Base-by-base conservation (phyloP, 2,113 vertebrate species). In the Semnornis frantzii region DNA sequence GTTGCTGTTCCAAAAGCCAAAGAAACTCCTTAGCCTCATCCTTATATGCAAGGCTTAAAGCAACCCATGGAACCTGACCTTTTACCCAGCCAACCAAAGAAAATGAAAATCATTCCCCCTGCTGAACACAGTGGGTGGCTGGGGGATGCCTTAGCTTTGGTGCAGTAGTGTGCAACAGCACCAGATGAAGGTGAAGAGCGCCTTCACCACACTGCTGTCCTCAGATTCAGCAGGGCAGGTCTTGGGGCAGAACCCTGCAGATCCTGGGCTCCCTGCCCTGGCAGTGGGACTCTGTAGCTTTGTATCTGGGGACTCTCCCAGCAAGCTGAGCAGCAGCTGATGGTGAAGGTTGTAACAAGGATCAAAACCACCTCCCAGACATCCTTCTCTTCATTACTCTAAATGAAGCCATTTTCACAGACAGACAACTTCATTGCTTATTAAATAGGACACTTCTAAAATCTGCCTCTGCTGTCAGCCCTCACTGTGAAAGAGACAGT, bases 261-360 rank as follows among this genome's bases (percentile, higher is more conserved):
- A 21, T 1, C 0, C 4, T 0, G 25, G 14, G 37, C 48, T 87
- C 78, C 54, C 85, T 10, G 62, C 0, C 0, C 16, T 2, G 37
- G 5, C 85, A 44, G 12, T 1, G 4, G 14, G n/a, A 55, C 48
- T 85, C 42, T 2, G 0, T 42, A 79, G 27, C 58, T 52, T 37
- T 30, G 2, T 16, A 23, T 2, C 33, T 1, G 0, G 46, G 33
- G 77, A 48, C 52, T 82, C 82, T 59, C 71, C 71, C 0, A 1
- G 65, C 85, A 46, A 54, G 66, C 58, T 66, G 63, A 62, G 55
- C 55, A 92, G 37, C 55, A 59, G 46, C 46, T 55, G 54, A 55
- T 27, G 25, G 25, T 54, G 52, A 54, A 54, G 5, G 9, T n/a
- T 16, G 31, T 37, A 63, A 73, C 25, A 50, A 23, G 27, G 75